Evolutionary conservation across 2,113 vertebrate species (phyloP).

Genomic region (Cardinalis cardinalis): DNA sequence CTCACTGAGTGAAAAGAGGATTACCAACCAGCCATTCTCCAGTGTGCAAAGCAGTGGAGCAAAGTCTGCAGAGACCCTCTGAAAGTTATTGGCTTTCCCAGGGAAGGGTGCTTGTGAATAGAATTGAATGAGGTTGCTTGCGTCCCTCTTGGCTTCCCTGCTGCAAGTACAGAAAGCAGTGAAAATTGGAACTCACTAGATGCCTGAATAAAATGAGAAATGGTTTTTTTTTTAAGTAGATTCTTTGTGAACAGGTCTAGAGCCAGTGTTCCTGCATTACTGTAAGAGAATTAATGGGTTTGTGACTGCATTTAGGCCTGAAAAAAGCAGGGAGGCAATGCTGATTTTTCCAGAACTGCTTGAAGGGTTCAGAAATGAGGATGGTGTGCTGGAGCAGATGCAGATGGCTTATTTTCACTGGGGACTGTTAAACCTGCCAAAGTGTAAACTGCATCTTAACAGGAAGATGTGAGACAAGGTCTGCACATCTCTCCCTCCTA

Average conservation of each 20-base stretch:
- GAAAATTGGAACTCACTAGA: background rate
- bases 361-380: background rate
- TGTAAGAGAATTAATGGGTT: background rate
- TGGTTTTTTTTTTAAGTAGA: rapidly evolving
- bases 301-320: background rate
- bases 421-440: conserved; percentile 39
- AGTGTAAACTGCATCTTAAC: conserved; percentile 34
- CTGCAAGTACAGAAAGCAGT: background rate
- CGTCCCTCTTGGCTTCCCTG: background rate
- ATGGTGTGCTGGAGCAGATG: conserved; percentile 5
- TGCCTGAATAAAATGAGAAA: background rate
- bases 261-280: background rate
- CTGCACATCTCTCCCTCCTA: conserved; percentile 36
- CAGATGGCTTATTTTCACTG: conserved; percentile 42
- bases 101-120: conserved; percentile 9
- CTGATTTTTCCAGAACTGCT: background rate
- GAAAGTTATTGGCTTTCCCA: conserved; percentile 51
- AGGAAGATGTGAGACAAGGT: conserved; percentile 14
- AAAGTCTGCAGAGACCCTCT: conserved; percentile 26
- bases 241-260: background rate
- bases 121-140: background rate
- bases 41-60: background rate
- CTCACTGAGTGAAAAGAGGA: conserved; percentile 45
- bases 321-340: background rate
- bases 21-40: conserved; percentile 43